Evolutionary conservation across 2,888 invertebrate genomes (phyloP).

Genomic region (Bombyx huttoni): DNA sequence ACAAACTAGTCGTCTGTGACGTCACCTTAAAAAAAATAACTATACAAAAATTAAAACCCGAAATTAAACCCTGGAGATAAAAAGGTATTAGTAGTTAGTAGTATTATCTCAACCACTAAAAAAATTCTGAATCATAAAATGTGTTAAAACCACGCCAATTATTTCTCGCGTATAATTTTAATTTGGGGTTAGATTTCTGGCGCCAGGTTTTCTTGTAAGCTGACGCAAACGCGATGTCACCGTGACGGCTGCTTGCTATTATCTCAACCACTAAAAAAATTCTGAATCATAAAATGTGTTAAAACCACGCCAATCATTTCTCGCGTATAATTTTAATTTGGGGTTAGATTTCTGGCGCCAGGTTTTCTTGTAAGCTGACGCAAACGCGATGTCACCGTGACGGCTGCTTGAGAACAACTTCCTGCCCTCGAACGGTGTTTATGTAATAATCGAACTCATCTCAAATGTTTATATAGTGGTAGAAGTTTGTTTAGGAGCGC

Average conservation of each 20-base stretch:
- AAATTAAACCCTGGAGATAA: too few relatives aligned
- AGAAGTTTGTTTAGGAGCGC: constrained; percentile 34
- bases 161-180: background rate
- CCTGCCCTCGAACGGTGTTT: constrained; percentile 38
- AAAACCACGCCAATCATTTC: too few relatives aligned
- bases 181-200: background rate
- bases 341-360: background rate
- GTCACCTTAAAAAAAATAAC: too few relatives aligned
- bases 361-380: background rate
- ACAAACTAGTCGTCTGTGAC: too few relatives aligned
- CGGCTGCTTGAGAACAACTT: constrained; percentile 32
- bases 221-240: background rate
- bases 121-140: too few relatives aligned
- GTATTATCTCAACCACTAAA: too few relatives aligned
- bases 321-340: background rate
- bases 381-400: constrained; percentile 11
- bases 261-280: too few relatives aligned
- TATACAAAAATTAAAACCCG: too few relatives aligned
- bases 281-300: too few relatives aligned
- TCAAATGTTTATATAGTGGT: constrained; percentile 37
- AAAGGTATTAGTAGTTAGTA: too few relatives aligned
- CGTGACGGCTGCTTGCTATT: constrained; percentile 25
- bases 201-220: background rate
- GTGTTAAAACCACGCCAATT: too few relatives aligned
- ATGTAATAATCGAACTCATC: constrained; percentile 45